phyloP scores from a whole-genome alignment of 2,797 vertebrate species.

The Platyrinchus mystaceus region DNA sequence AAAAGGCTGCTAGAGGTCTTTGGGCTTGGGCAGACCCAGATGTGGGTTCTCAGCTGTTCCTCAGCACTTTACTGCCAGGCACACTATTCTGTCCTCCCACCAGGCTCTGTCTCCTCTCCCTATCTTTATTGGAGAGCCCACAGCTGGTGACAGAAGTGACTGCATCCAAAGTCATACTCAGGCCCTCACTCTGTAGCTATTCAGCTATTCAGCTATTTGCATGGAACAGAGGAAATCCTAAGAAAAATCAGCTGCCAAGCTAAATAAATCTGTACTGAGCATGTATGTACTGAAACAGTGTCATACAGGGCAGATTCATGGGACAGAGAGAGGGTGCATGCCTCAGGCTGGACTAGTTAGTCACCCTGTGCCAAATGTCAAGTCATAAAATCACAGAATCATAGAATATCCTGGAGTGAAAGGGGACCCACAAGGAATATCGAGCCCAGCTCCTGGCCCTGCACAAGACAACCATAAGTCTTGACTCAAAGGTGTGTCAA shows the following conservation, averaged over 20 bases:
- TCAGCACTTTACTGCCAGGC: background rate
- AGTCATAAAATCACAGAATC: background rate
- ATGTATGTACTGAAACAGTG: background rate
- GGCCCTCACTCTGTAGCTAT: too few relatives aligned
- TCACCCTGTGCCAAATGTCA: background rate
- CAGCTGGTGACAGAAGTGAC: background rate
- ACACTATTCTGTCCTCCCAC: background rate
- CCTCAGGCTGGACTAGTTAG: background rate
- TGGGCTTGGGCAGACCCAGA: background rate
- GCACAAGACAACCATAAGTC: background rate
- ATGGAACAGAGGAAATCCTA: background rate
- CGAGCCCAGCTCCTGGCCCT: fast-evolving
- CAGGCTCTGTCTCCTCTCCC: background rate
- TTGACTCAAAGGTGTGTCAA: background rate
- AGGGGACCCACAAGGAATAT: background rate
- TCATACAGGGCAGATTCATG: background rate
- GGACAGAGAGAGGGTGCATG: background rate
- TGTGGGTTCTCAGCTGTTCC: background rate
- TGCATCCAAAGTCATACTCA: background rate
- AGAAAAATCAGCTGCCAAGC: background rate
- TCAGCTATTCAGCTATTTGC: too few relatives aligned
- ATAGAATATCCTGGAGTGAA: background rate
- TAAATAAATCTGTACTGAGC: background rate
- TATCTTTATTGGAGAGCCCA: background rate
- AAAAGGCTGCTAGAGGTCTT: constrained; percentile 27